Evolutionary conservation across 2,797 vertebrate species (phyloP), one percentile per base, ranked within the genome.

Genomic region (Neoniphon sammara): DNA sequence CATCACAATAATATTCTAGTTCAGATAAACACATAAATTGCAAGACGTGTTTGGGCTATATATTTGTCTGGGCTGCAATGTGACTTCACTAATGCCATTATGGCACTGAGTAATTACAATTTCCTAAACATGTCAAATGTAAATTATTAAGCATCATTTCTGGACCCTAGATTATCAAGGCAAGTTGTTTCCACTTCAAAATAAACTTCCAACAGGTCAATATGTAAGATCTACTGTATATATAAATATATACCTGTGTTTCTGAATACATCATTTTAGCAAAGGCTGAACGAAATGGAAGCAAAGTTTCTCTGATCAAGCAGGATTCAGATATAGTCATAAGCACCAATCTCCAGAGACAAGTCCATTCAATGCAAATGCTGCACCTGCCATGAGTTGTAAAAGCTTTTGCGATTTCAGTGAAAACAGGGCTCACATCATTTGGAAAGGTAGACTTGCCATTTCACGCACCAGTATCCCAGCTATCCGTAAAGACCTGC

Each of bases 391-490:
- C 82, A 90, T 68, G 85, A 82, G 85, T 91, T 91, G 89, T 90
- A 87, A 91, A 86, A 88, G 90, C 87, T 88, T 87, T 87, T 78
- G 88, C 81, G 80, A 89, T 89, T 90, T 84, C 85, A 83, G 82
- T 89, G 87, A 88, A 90, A 91, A 91, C 88, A 88, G 89, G 85
- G 86, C 87, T 93, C 87, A 87, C 86, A 87, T 92, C 89, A 91
- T 92, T 94, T 93, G 91, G 91, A 93, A 93, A 93, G 90, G 93
- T 92, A 93, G 91, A 93, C 91, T 94, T 94, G 93, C 92, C 92
- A 93, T 94, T 94, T 95, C 94, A 94, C 90, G 92, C 93, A 93
- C 91, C 92, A 93, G 91, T 90, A 90, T 94, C 87, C 91, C 83
- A 89, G 91, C 88, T 92, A 93, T 94, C 93, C 90, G 89, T 91